phyloP scores from a whole-genome alignment of 2,888 invertebrate species.

The Lysandra bellargus region DNA sequence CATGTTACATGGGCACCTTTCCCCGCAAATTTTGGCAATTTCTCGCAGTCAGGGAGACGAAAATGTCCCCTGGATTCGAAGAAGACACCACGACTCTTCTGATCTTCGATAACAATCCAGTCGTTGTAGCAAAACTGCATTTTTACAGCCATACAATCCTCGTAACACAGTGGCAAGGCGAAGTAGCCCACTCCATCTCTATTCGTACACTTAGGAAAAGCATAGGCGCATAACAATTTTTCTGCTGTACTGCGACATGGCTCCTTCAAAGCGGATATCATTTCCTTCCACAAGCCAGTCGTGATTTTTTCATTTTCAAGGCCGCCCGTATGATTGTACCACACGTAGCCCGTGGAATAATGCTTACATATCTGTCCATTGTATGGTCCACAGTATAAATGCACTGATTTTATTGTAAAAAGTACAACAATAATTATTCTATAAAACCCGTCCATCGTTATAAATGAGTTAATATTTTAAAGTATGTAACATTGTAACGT shows the following conservation, averaged over 20 bases:
- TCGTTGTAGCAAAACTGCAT: constrained; percentile 95
- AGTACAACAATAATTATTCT: constrained; percentile 61
- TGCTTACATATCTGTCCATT: constrained; percentile 90
- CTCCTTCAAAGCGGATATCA: constrained; percentile 88
- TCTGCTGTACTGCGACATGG: constrained; percentile 94
- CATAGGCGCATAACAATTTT: constrained; percentile 94
- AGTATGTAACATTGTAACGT: constrained; percentile 55
- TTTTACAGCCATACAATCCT: constrained; percentile 95
- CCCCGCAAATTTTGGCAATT: constrained; percentile 86
- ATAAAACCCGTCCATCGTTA: constrained; percentile 63
- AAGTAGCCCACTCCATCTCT: constrained; percentile 82
- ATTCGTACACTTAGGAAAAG: constrained; percentile 92
- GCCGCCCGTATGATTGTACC: constrained; percentile 88
- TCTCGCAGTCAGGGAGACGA: constrained; percentile 91
- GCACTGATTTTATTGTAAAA: constrained; percentile 67
- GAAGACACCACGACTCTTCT: constrained; percentile 88
- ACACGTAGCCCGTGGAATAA: constrained; percentile 85
- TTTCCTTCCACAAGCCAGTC: constrained; percentile 90
- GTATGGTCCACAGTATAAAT: constrained; percentile 92
- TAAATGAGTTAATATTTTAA: constrained; percentile 55
- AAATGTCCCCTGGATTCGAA: constrained; percentile 93
- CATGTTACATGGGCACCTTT: constrained; percentile 85
- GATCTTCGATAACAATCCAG: constrained; percentile 94
- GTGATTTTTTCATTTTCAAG: constrained; percentile 93
- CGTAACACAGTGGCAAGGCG: constrained; percentile 91